phyloP scores from a whole-genome alignment of 1,140 invertebrate genomes.

The Cheumatopsyche charites region DNA sequence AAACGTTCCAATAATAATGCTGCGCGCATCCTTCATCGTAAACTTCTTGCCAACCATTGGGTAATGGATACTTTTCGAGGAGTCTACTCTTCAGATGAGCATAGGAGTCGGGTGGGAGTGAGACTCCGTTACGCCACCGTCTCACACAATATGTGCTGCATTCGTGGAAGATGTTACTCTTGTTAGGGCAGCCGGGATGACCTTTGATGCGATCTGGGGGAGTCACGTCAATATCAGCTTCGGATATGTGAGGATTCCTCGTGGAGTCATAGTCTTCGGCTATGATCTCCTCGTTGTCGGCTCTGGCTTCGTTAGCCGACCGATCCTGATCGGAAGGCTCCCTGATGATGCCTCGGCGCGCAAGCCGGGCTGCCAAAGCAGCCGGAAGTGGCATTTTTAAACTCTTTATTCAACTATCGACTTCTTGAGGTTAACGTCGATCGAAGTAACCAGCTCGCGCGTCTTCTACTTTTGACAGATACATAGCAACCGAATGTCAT shows the following conservation, averaged over 20 bases:
- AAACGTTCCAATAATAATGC: conserved; percentile 95
- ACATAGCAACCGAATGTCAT: not conserved
- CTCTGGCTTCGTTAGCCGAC: conserved; percentile 57
- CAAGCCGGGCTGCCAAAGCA: conserved; percentile 81
- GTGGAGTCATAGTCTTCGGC: conserved; percentile 82
- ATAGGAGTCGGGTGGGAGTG: conserved; percentile 76
- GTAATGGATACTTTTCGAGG: conserved; percentile 88
- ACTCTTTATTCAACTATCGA: no score
- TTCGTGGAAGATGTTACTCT: conserved; percentile 93
- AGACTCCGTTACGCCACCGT: conserved; percentile 80
- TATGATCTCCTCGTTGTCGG: conserved; percentile 83
- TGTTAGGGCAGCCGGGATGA: conserved; percentile 91
- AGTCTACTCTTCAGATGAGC: conserved; percentile 76
- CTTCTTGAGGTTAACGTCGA: no score
- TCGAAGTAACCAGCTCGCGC: no score
- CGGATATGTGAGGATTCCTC: conserved; percentile 49
- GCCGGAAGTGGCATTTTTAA: conserved; percentile 82
- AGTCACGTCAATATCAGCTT: conserved; percentile 51
- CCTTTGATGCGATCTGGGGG: conserved; percentile 66
- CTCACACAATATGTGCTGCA: conserved; percentile 89
- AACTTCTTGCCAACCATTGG: conserved; percentile 90
- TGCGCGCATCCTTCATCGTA: conserved; percentile 87
- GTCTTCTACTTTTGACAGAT: no score
- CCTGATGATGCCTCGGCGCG: conserved; percentile 78
- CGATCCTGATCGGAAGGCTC: conserved; percentile 54